Evolutionary conservation across 2,888 invertebrate genomes (phyloP), one percentile per base, ranked within the genome.

Genomic region (Cacoxenus indagator): DNA sequence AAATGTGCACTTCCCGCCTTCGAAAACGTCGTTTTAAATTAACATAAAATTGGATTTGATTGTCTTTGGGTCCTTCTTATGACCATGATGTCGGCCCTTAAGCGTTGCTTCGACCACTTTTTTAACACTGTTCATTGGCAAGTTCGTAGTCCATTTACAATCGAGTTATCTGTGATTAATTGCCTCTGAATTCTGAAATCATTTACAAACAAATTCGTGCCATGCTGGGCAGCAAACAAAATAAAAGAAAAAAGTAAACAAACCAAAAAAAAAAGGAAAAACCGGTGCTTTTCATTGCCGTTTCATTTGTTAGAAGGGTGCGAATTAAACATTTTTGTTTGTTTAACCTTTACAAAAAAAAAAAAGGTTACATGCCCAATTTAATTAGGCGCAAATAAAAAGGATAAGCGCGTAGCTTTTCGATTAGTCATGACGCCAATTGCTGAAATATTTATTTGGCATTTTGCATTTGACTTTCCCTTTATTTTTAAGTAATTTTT

Each of bases 361-460:
- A 80, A 84, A 80, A 76, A 78, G 75, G 81, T 75, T 84, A 72
- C 75, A 74, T 77, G 78, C 75, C 84, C 81, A 83, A 84, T 84
- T 83, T 83, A 83, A 83, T 83, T 83, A 84, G 84, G 83, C 84
- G 84, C 82, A 76, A 77, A 82, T 76, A 73, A 71, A 71, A 69
- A 69, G 71, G 73, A 43, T 2, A 68, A 43, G 24, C 45, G 48
- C 69, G 45, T 82, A 83, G 83, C 83, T 73, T 78, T 79, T 74
- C 81, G 82, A 78, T 81, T 83, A 76, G 80, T 81, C 81, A 81
- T 73, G 73, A 69, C 82, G 79, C 79, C 79, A 80, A 81, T 54
- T 75, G 73, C 64, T 66, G 77, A 79, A 83, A 81, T 73, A 80
- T 75, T 82, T 70, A 51, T 62, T 43, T 70, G 73, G 37, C 19